These are phyloP conservation scores for Muntiacus muntjak DNA, from an alignment of 2,113 vertebrate genomes.

Conservation along the genomic window DNA sequence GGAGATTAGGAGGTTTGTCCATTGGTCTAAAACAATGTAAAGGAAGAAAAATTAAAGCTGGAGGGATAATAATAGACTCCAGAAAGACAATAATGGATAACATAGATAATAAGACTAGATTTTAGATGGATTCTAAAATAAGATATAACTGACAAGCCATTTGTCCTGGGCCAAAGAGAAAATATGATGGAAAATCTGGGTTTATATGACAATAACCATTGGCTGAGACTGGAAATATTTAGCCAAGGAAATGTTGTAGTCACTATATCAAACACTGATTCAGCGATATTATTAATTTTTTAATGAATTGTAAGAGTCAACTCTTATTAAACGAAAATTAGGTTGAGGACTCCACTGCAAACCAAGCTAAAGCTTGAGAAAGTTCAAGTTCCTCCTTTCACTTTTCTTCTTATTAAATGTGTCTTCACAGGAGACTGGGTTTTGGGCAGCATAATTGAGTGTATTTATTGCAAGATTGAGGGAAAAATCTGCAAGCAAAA, in stretches of 20 bases:
- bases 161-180: conserved; percentile 32
- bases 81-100: background rate
- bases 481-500: conserved; percentile 37
- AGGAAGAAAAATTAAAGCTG: background rate
- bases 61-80: background rate
- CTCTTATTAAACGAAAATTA: background rate
- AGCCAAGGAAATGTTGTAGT: background rate
- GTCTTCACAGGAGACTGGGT: background rate
- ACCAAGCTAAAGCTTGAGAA: background rate
- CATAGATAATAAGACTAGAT: background rate
- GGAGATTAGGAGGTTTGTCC: background rate
- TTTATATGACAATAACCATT: background rate
- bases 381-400: conserved; percentile 13
- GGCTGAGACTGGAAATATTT: background rate
- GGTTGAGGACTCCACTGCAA: background rate
- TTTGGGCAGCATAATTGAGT: background rate
- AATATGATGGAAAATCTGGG: conserved; percentile 4
- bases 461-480: background rate
- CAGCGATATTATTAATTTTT: background rate
- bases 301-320: background rate
- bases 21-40: conserved; percentile 30
- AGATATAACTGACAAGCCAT: background rate
- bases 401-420: conserved; percentile 17
- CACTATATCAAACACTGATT: background rate
- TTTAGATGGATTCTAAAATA: conserved; percentile 37